A percentile compares a stretch with the other conserved stretches of the same genome.
phyloP scores from a whole-genome alignment of 1,140 invertebrate genomes.

The Drosophila mayri region DNA sequence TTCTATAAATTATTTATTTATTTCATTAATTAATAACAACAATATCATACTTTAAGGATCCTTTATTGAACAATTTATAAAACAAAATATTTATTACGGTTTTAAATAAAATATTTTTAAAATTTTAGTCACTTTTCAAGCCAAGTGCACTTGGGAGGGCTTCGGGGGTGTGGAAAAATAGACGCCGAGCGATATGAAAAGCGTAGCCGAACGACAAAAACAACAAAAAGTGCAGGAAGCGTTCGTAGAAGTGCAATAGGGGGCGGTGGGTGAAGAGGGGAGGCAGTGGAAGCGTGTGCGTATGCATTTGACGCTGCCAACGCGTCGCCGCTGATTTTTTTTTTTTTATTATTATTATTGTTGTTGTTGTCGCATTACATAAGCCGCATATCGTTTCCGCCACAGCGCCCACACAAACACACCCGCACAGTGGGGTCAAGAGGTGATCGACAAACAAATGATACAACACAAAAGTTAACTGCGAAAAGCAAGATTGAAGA shows the following conservation, averaged over 20 bases:
- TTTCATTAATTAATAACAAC: too few relatives aligned
- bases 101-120: neutral
- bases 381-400: conserved; percentile 71
- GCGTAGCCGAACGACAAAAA: conserved; percentile 45
- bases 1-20: too few relatives aligned
- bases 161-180: conserved; percentile 25
- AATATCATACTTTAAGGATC: too few relatives aligned
- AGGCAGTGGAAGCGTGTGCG: conserved; percentile 44
- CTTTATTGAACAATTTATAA: neutral
- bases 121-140: neutral
- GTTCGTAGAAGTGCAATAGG: conserved; percentile 21
- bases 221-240: conserved; percentile 67
- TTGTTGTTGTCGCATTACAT: conserved; percentile 61
- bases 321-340: conserved; percentile 31
- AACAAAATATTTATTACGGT: neutral
- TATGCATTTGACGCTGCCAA: conserved; percentile 50
- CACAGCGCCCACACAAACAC: conserved; percentile 61
- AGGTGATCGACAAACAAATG: conserved; percentile 15
- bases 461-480: neutral
- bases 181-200: conserved; percentile 60
- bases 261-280: neutral
- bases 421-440: conserved; percentile 44
- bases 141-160: neutral
- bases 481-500: neutral
- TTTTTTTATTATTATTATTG: conserved; percentile 11